Conservation (phyloP, 2,113 vertebrate genomes). For the Tragelaphus strepsiceros region DNA sequence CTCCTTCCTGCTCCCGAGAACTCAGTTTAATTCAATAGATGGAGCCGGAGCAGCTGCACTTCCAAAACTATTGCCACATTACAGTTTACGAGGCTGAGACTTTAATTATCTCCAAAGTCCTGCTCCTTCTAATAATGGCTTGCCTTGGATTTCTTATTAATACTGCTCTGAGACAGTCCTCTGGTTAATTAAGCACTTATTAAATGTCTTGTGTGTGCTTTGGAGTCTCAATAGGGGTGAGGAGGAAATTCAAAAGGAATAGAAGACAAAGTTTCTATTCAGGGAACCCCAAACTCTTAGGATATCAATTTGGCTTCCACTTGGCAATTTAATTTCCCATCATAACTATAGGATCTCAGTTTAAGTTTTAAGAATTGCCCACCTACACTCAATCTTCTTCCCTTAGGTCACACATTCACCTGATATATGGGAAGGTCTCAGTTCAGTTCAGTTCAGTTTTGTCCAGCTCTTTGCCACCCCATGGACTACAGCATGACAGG, state of each 20-base stretch:
- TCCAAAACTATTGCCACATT: slow-evolving; percentile 13
- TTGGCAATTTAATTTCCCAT: not conserved
- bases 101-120: slow-evolving; percentile 62
- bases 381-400: not conserved
- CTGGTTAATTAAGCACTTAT: not conserved
- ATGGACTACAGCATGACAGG: fast-evolving
- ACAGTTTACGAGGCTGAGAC: slow-evolving; percentile 64
- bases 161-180: slow-evolving; percentile 46
- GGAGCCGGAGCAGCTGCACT: slow-evolving; percentile 31
- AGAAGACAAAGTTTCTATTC: not conserved
- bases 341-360: not conserved
- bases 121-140: slow-evolving; percentile 64
- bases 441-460: not conserved
- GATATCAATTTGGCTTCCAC: not conserved
- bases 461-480: not conserved
- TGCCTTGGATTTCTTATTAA: slow-evolving; percentile 57
- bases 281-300: not conserved
- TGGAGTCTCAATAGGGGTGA: not conserved
- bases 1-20: slow-evolving; percentile 50
- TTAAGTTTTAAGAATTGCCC: not conserved
- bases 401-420: not conserved
- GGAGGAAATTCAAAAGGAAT: not conserved
- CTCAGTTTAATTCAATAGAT: slow-evolving; percentile 54
- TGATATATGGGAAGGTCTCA: too few relatives aligned
- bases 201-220: not conserved